These are phyloP conservation scores for Eolophus roseicapilla DNA, from an alignment of 2,113 vertebrate genomes.

Conservation along the genomic window DNA sequence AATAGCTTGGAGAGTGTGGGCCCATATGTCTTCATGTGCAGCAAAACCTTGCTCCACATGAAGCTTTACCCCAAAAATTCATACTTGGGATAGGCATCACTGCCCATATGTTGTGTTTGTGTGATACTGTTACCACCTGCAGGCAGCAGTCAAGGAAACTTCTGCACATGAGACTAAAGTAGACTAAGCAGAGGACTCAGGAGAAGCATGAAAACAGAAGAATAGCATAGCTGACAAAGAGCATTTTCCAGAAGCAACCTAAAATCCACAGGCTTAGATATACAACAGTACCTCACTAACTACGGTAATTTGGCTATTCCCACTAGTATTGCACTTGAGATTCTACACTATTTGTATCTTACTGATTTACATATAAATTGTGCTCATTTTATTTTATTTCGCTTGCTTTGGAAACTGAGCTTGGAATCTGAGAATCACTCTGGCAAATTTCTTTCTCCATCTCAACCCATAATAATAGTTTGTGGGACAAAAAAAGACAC, in stretches of 20 bases:
- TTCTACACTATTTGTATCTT: neutral
- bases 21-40: neutral
- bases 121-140: neutral
- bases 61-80: neutral
- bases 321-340: neutral
- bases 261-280: neutral
- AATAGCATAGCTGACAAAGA: neutral
- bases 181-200: neutral
- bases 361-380: neutral
- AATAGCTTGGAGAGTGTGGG: neutral
- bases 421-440: neutral
- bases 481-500: neutral
- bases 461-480: neutral
- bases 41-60: neutral
- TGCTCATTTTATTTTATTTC: slow-evolving; percentile 4
- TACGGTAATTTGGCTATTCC: neutral
- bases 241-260: neutral
- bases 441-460: neutral
- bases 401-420: slow-evolving; percentile 4
- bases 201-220: neutral
- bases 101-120: neutral
- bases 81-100: neutral
- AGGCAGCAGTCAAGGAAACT: neutral
- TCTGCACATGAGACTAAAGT: neutral
- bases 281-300: neutral